Percentiles rank a stretch among this genome's conserved stretches.
Evolutionary conservation across 2,113 vertebrate species (phyloP).

Genomic region (Tachysurus vachellii): DNA sequence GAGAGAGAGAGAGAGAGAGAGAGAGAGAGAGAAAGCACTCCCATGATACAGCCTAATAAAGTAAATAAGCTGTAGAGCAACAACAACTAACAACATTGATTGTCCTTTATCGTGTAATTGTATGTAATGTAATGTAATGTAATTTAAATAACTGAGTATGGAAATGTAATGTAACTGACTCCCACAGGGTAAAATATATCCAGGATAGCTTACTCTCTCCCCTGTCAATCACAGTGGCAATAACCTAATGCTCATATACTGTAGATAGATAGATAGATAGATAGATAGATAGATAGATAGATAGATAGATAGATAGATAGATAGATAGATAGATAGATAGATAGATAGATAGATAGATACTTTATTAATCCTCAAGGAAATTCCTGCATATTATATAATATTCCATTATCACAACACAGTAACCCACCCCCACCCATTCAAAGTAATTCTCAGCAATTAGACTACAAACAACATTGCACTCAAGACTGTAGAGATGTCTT

Average conservation of each 20-base stretch:
- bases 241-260: background rate
- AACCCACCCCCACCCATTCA: too few species aligned
- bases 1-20: slow-evolving; percentile 2
- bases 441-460: too few species aligned
- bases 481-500: too few species aligned
- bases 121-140: background rate
- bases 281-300: too few species aligned
- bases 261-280: background rate
- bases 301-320: too few species aligned
- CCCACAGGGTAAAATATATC: background rate
- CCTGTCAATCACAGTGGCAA: background rate
- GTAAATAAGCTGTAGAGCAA: too few species aligned
- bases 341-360: too few species aligned
- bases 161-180: background rate
- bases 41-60: background rate
- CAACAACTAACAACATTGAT: background rate
- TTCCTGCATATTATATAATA: too few species aligned
- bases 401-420: too few species aligned
- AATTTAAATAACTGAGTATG: background rate
- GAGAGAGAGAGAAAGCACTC: background rate
- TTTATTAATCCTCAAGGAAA: too few species aligned
- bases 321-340: too few species aligned
- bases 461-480: too few species aligned
- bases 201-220: background rate
- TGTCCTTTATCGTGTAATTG: background rate